phyloP scores from a whole-genome alignment of 2,888 invertebrate genomes.

The Heteropelma amictum region DNA sequence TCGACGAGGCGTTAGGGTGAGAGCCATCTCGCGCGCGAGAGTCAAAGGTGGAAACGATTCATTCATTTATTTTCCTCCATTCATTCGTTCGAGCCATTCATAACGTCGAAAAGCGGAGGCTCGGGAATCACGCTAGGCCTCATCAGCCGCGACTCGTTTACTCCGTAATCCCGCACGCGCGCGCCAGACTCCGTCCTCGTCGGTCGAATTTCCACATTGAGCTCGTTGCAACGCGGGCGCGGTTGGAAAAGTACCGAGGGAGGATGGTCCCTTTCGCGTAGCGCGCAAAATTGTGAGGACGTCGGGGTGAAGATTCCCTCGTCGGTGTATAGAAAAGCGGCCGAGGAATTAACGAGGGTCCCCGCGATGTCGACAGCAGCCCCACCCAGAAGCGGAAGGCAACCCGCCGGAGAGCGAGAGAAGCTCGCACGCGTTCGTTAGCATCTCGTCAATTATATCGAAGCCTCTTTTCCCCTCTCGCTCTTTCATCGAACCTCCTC shows the following conservation, averaged over 20 bases:
- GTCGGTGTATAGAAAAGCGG: conserved; percentile 19
- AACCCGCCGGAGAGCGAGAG: conserved; percentile 17
- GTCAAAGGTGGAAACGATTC: conserved; percentile 48
- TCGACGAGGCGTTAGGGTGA: conserved; percentile 49
- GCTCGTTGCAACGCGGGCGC: too few species aligned
- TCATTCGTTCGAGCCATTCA: conserved; percentile 42
- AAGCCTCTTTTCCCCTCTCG: conserved; percentile 26
- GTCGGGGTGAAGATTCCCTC: conserved; percentile 26
- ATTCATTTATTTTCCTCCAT: conserved; percentile 42
- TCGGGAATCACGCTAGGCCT: background rate
- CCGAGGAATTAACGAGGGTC: conserved; percentile 47
- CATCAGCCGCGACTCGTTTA: conserved; percentile 22
- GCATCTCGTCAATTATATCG: conserved; percentile 56
- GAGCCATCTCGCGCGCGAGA: too few species aligned
- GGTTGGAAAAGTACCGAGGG: background rate
- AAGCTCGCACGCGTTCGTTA: conserved; percentile 49
- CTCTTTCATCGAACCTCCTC: background rate
- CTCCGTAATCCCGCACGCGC: background rate
- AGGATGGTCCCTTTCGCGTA: too few species aligned
- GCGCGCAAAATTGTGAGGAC: conserved; percentile 24
- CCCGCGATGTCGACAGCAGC: conserved; percentile 12
- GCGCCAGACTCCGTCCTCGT: background rate
- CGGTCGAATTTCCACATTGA: conserved; percentile 9
- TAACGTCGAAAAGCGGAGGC: conserved; percentile 13
- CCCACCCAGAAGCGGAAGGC: conserved; percentile 35